phyloP scores from a whole-genome alignment of 2,888 invertebrate genomes.

The Nipponacmea schrenckii region DNA sequence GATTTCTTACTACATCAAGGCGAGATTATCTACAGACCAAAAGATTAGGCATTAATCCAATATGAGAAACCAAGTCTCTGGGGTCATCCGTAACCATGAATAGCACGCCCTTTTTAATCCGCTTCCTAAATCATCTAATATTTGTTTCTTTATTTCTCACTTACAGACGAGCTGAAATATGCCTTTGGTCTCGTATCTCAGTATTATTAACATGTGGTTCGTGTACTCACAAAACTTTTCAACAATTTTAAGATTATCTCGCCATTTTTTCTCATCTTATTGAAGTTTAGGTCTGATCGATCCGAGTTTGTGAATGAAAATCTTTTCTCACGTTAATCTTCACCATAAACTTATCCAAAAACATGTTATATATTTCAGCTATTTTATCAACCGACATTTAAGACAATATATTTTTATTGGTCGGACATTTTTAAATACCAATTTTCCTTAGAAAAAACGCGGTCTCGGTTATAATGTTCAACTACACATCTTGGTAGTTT shows the following conservation, averaged over 20 bases:
- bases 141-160: conserved; percentile 4
- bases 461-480: no score
- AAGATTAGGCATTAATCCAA: conserved; percentile 4
- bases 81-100: conserved; percentile 1
- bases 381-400: no score
- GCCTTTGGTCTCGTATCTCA: background rate
- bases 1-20: background rate
- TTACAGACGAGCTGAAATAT: background rate
- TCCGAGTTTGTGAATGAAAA: background rate
- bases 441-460: no score
- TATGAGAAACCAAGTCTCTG: background rate
- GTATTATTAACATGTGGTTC: background rate
- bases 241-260: background rate
- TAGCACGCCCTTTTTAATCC: conserved; percentile 8
- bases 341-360: no score
- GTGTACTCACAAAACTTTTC: background rate
- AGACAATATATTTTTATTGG: no score
- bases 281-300: background rate
- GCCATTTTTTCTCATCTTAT: background rate
- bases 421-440: no score
- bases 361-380: no score
- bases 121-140: background rate
- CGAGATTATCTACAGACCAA: conserved; percentile 1
- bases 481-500: no score
- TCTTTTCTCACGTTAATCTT: background rate